Conservation (phyloP, 1,140 invertebrate species). For the Chymomyza costata region DNA sequence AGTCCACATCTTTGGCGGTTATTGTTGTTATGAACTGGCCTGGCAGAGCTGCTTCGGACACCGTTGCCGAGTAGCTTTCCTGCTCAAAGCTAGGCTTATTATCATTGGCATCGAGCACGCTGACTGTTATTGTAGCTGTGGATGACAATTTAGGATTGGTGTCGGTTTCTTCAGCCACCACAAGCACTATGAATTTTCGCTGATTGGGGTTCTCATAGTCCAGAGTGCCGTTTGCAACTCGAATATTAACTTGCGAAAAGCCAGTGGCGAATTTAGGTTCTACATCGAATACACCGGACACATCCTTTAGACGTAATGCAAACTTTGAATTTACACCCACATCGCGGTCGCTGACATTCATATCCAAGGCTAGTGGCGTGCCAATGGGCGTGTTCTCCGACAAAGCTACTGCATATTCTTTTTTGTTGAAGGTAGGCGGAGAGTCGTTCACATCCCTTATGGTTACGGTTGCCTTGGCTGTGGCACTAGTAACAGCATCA, state of each 20-base stretch:
- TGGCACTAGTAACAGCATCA: conserved; percentile 81
- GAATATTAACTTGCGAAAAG: conserved; percentile 87
- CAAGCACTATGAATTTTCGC: conserved; percentile 91
- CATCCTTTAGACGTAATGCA: conserved; percentile 84
- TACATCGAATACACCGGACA: conserved; percentile 87
- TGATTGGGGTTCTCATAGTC: conserved; percentile 96
- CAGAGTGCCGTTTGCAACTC: conserved; percentile 85
- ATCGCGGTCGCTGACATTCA: conserved; percentile 91
- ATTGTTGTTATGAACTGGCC: conserved; percentile 85
- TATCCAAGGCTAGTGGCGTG: conserved; percentile 88
- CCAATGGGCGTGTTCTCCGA: conserved; percentile 89
- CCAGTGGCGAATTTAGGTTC: conserved; percentile 87
- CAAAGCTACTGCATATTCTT: conserved; percentile 87
- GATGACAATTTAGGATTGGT: conserved; percentile 86
- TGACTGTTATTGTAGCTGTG: conserved; percentile 90
- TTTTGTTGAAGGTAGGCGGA: conserved; percentile 87
- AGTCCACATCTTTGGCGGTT: conserved; percentile 89
- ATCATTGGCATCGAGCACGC: conserved; percentile 92
- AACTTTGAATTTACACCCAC: conserved; percentile 89
- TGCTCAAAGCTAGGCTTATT: conserved; percentile 88
- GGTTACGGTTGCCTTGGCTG: conserved; percentile 85
- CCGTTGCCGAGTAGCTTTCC: conserved; percentile 82
- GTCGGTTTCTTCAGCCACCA: conserved; percentile 88
- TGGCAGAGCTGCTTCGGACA: conserved; percentile 84
- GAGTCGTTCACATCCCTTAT: conserved; percentile 96